Percentiles rank a stretch among this genome's conserved stretches.
Conservation (phyloP, 53 echinoderm and acorn worm genomes). For the Arbacia lixula region DNA sequence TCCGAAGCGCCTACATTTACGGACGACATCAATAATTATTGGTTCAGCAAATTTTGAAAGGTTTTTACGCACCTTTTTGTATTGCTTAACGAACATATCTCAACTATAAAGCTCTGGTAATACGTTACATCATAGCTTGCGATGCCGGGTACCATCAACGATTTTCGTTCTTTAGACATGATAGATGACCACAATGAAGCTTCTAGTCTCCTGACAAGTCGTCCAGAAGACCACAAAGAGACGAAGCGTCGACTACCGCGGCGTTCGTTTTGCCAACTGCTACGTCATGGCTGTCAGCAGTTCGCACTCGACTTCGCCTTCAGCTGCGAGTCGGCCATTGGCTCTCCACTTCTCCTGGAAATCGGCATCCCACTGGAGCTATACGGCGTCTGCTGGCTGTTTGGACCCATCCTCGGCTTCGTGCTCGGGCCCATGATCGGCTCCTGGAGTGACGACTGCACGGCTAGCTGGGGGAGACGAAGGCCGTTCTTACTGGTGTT, state of each 20-base stretch:
- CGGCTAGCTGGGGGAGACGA: constrained; percentile 68
- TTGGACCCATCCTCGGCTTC: constrained; percentile 70
- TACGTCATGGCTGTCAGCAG: constrained; percentile 60
- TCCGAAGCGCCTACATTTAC: no score
- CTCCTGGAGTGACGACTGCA: constrained; percentile 68
- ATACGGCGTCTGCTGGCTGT: constrained; percentile 72
- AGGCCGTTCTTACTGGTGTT: constrained; percentile 70
- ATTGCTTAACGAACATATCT: no score
- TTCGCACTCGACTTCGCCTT: constrained; percentile 77
- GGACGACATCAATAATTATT: no score
- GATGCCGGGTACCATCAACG: no score
- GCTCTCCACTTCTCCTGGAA: constrained; percentile 61
- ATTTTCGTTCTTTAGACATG: no score
- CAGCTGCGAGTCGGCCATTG: constrained; percentile 72
- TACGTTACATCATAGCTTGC: no score
- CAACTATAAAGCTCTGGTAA: no score
- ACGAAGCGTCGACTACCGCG: not conserved
- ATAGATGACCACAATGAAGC: no score
- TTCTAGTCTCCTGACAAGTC: no score
- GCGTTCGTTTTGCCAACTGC: constrained; percentile 63
- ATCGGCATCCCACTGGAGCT: constrained; percentile 63
- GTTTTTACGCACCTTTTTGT: no score
- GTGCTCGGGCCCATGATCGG: constrained; percentile 64
- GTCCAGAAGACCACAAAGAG: no score
- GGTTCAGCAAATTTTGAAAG: no score